Conservation (phyloP, 2,797 vertebrate genomes). For the Parambassis ranga region DNA sequence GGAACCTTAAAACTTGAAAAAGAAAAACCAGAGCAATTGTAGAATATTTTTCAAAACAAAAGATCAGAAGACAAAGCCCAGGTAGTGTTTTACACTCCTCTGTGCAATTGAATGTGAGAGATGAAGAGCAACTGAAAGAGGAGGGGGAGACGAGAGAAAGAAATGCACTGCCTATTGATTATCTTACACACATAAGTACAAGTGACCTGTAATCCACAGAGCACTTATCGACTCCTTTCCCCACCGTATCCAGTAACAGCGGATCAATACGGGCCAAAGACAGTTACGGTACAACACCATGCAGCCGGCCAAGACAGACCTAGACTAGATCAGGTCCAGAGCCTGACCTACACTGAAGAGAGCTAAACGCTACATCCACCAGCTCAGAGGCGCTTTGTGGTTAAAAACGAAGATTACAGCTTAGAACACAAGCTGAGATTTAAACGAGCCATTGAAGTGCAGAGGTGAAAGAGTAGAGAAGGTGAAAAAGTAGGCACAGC, state of each 20-base stretch:
- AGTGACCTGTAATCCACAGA: slow-evolving; percentile 87
- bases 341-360: slow-evolving; percentile 28
- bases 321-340: slow-evolving; percentile 40
- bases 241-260: slow-evolving; percentile 83
- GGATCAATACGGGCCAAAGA: slow-evolving; percentile 81
- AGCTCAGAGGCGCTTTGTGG: slow-evolving; percentile 22
- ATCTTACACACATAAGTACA: slow-evolving; percentile 85
- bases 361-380: slow-evolving; percentile 28
- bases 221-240: slow-evolving; percentile 84
- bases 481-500: slow-evolving; percentile 53
- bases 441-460: slow-evolving; percentile 56
- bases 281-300: slow-evolving; percentile 70
- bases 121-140: slow-evolving; percentile 48
- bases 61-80: slow-evolving; percentile 12
- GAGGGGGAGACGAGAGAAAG: slow-evolving; percentile 59
- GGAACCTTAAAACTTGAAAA: background rate
- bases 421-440: slow-evolving; percentile 51
- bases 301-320: slow-evolving; percentile 59
- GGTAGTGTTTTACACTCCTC: slow-evolving; percentile 48
- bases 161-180: slow-evolving; percentile 86
- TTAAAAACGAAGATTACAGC: slow-evolving; percentile 48
- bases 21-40: background rate
- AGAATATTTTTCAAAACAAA: background rate
- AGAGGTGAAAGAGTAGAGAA: slow-evolving; percentile 52
- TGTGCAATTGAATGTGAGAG: slow-evolving; percentile 65